Percentiles rank a stretch among this genome's conserved stretches.
These are phyloP conservation scores for Busseola fusca DNA, from an alignment of 2,888 invertebrate species.

Conservation along the genomic window DNA sequence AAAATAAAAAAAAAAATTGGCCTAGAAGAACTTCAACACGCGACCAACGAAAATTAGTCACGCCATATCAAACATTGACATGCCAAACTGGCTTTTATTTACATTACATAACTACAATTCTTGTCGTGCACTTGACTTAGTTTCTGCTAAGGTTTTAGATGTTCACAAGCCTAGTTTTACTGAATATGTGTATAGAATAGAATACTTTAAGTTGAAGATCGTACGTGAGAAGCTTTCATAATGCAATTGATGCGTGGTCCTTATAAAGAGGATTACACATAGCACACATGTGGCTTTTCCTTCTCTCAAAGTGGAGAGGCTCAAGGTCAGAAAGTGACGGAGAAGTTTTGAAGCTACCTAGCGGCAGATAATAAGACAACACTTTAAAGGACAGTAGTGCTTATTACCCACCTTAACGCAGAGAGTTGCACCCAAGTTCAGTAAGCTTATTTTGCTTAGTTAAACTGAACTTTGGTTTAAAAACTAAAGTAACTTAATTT, in stretches of 20 bases:
- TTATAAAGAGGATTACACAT: neutral
- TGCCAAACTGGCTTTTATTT: constrained; percentile 49
- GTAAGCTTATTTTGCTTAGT: no score
- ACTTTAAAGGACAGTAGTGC: neutral
- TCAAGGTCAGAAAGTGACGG: neutral
- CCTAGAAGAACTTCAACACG: constrained; percentile 1
- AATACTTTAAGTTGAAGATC: constrained; percentile 10
- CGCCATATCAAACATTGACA: constrained; percentile 33
- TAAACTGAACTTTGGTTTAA: no score
- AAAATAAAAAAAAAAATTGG: neutral
- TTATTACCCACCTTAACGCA: neutral
- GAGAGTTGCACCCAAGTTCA: neutral
- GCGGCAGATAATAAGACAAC: neutral
- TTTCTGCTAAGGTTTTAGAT: constrained; percentile 26
- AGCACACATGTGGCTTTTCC: neutral
- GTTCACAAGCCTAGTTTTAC: constrained; percentile 42
- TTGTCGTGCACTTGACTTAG: constrained; percentile 58
- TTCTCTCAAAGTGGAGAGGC: neutral
- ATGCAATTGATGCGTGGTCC: constrained; percentile 3
- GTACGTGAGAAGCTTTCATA: constrained; percentile 24
- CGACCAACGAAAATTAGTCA: constrained; percentile 14
- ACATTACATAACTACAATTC: constrained; percentile 48
- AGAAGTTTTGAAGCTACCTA: neutral
- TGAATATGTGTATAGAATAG: neutral
- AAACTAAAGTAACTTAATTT: neutral